Percentiles rank a stretch among this genome's conserved stretches.
Evolutionary conservation across 2,797 vertebrate species (phyloP).

Genomic region (Ptychadena robeensis): DNA sequence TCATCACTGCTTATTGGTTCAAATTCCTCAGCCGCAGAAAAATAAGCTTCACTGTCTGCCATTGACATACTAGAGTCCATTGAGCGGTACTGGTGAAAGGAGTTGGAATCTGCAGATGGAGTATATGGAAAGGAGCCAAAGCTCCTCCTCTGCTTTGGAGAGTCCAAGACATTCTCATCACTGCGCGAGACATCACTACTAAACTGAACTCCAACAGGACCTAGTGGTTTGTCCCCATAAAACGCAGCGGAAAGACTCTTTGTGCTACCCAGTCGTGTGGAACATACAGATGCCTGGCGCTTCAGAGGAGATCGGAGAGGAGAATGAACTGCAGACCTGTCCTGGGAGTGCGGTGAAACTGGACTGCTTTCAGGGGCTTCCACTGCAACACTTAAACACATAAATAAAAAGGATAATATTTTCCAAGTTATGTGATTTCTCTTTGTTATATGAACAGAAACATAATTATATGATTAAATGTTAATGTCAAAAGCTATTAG

Average conservation of each 20-base stretch:
- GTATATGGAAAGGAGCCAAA: conserved; percentile 96
- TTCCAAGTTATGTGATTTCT: background rate
- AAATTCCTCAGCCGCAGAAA: conserved; percentile 95
- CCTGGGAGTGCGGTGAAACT: conserved; percentile 84
- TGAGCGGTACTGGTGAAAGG: conserved; percentile 96
- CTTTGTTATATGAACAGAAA: background rate
- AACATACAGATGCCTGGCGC: conserved; percentile 90
- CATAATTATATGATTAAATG: background rate
- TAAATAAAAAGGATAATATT: conserved; percentile 24
- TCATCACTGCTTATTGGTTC: conserved; percentile 97
- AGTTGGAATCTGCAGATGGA: conserved; percentile 93
- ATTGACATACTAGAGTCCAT: conserved; percentile 97
- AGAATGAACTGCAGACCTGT: conserved; percentile 83
- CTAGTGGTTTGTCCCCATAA: conserved; percentile 87
- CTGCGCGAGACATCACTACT: conserved; percentile 94
- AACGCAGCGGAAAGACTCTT: conserved; percentile 94
- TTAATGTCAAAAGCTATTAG: background rate
- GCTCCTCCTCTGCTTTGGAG: conserved; percentile 93
- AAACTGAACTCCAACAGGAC: conserved; percentile 89
- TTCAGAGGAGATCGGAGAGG: conserved; percentile 91
- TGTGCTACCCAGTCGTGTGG: conserved; percentile 90
- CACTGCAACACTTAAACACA: conserved; percentile 71
- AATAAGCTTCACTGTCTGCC: conserved; percentile 97
- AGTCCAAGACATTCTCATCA: conserved; percentile 94
- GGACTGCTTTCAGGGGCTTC: conserved; percentile 83